Conservation (phyloP, 2,888 invertebrate species). For the Petrolisthes manimaculis region DNA sequence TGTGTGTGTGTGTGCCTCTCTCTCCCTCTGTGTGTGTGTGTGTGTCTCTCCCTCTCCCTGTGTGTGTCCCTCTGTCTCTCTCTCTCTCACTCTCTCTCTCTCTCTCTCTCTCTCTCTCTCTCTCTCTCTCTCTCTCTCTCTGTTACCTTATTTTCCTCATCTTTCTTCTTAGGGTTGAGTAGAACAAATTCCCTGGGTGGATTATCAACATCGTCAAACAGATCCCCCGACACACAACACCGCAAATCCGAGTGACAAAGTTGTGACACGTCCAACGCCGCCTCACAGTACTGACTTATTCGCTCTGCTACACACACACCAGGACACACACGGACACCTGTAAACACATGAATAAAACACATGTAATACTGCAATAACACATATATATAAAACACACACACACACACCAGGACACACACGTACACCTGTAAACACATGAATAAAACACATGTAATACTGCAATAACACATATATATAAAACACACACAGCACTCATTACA, state of each 20-base stretch:
- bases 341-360: background rate
- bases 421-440: background rate
- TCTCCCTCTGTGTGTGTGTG: background rate
- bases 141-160: background rate
- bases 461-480: background rate
- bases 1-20: background rate
- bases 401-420: background rate
- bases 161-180: slow-evolving; percentile 68
- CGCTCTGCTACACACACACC: slow-evolving; percentile 87
- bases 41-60: background rate
- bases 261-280: slow-evolving; percentile 80
- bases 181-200: slow-evolving; percentile 68
- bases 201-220: slow-evolving; percentile 64
- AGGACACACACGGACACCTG: slow-evolving; percentile 69
- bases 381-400: background rate
- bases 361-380: background rate
- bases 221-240: slow-evolving; percentile 78
- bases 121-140: background rate
- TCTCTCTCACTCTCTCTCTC: background rate
- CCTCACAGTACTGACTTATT: slow-evolving; percentile 88
- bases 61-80: background rate
- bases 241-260: slow-evolving; percentile 82
- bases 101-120: background rate
- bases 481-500: background rate
- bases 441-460: background rate